Evolutionary conservation across 2,888 invertebrate genomes (phyloP).

Genomic region (Hololepta plana): DNA sequence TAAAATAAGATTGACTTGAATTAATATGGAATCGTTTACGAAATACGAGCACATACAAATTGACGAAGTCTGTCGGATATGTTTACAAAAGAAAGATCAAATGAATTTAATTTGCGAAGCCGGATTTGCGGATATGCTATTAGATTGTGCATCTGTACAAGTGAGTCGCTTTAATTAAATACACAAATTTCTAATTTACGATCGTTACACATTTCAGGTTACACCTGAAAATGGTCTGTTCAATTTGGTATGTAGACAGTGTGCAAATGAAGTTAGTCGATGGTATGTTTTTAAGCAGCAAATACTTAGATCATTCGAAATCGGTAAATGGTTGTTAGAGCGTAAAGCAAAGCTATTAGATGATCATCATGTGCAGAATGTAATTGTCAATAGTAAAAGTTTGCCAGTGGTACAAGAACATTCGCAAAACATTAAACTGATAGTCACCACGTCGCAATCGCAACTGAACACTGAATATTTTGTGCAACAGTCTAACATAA

Average conservation of each 20-base stretch:
- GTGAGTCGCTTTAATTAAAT: conserved; percentile 9
- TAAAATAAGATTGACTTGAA: too few relatives aligned
- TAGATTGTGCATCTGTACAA: conserved; percentile 15
- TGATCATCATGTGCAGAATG: too few relatives aligned
- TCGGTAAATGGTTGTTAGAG: conserved; percentile 12
- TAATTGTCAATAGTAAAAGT: too few relatives aligned
- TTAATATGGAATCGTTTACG: conserved; percentile 11
- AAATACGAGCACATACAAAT: conserved; percentile 13
- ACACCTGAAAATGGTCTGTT: too few relatives aligned
- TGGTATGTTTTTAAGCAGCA: conserved; percentile 15
- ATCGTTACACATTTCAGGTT: too few relatives aligned
- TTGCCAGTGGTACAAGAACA: too few relatives aligned
- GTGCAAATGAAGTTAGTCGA: conserved; percentile 13
- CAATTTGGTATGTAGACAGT: too few relatives aligned
- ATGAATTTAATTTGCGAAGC: conserved; percentile 13
- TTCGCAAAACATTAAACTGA: too few relatives aligned
- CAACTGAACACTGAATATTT: too few relatives aligned
- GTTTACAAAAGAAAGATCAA: conserved; percentile 12
- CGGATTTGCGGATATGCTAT: conserved; percentile 13
- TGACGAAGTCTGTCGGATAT: conserved; percentile 14
- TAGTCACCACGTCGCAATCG: too few relatives aligned
- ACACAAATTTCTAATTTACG: neutral
- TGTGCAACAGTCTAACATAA: too few relatives aligned
- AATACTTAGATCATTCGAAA: conserved; percentile 12
- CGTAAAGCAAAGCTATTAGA: too few relatives aligned